Conservation (phyloP, 2,797 vertebrate genomes). For the Uromys caudimaculatus region DNA sequence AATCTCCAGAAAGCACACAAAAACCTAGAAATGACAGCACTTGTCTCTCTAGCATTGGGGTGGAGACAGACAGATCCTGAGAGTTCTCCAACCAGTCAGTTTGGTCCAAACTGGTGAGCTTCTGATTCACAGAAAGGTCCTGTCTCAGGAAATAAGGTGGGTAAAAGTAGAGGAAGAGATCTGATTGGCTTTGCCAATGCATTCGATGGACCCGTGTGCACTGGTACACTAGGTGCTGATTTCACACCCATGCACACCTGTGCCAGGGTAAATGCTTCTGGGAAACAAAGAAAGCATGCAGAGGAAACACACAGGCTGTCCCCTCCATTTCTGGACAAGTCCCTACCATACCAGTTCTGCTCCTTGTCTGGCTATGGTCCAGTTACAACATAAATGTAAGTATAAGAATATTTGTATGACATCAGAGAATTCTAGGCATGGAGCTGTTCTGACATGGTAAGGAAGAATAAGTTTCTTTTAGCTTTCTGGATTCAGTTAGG, state of each 20-base stretch:
- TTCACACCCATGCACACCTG: background rate
- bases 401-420: background rate
- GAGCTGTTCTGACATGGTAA: background rate
- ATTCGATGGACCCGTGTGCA: fast-evolving
- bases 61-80: background rate
- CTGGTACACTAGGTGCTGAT: no score
- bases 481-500: background rate
- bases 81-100: background rate
- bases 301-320: background rate
- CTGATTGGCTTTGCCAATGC: background rate
- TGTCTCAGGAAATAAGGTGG: background rate
- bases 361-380: background rate
- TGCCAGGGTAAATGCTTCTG: background rate
- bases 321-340: background rate
- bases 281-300: background rate
- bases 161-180: background rate
- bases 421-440: background rate
- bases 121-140: background rate
- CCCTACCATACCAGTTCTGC: background rate
- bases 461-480: background rate
- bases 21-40: background rate
- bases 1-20: background rate
- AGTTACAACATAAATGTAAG: background rate
- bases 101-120: background rate
- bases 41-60: background rate